Percentiles rank a stretch among this genome's conserved stretches.
phyloP scores from a whole-genome alignment of 2,888 invertebrate genomes.

The Lordiphosa andalusiaca region DNA sequence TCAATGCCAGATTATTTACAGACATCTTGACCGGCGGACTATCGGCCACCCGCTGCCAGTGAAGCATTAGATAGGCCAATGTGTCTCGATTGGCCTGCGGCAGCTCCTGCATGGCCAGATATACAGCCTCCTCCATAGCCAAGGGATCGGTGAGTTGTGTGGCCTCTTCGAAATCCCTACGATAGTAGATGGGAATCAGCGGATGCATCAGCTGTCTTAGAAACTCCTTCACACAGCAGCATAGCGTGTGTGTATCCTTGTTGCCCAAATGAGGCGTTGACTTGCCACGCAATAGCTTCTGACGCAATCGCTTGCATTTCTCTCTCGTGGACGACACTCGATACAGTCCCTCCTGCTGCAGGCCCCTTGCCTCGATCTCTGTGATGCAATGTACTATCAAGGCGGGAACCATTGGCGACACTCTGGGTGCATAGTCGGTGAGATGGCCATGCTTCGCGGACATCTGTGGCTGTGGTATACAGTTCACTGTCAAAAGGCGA shows the following conservation, averaged over 20 bases:
- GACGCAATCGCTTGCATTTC: constrained; percentile 59
- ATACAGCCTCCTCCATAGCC: constrained; percentile 47
- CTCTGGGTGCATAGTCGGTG: constrained; percentile 50
- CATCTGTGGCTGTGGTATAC: constrained; percentile 53
- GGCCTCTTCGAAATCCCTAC: constrained; percentile 45
- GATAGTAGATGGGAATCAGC: constrained; percentile 46
- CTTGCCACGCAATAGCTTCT: constrained; percentile 56
- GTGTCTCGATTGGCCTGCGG: constrained; percentile 55
- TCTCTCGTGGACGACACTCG: constrained; percentile 58
- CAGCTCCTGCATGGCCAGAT: constrained; percentile 37
- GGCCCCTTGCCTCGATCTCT: constrained; percentile 55
- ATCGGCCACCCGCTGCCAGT: constrained; percentile 61
- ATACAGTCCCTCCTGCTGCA: constrained; percentile 60
- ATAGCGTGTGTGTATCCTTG: constrained; percentile 57
- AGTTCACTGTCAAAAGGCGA: constrained; percentile 46
- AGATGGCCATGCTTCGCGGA: constrained; percentile 39
- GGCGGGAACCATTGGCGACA: constrained; percentile 60
- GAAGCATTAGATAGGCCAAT: constrained; percentile 56
- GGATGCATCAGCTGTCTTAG: constrained; percentile 49
- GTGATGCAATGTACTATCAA: constrained; percentile 67
- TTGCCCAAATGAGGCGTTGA: constrained; percentile 51
- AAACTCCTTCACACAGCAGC: constrained; percentile 61
- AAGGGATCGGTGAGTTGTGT: constrained; percentile 35
- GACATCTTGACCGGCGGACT: constrained; percentile 56
- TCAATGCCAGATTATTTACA: constrained; percentile 49